These are phyloP conservation scores for Pipa parva DNA, from an alignment of 2,113 vertebrate genomes.

Conservation along the genomic window DNA sequence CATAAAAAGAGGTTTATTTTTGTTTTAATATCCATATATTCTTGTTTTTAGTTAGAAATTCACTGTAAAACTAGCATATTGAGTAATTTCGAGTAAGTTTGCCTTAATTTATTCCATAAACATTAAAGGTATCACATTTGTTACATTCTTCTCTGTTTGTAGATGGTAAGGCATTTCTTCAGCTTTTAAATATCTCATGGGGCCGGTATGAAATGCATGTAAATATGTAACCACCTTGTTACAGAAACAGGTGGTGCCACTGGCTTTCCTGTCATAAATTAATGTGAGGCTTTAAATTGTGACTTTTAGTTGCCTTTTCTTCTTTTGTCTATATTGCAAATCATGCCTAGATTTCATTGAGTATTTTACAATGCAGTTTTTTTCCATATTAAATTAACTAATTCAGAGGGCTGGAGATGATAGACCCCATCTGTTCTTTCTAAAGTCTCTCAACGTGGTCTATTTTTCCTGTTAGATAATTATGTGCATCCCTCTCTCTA, in stretches of 20 bases:
- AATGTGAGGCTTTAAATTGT: neutral
- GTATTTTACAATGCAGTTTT: neutral
- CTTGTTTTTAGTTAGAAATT: neutral
- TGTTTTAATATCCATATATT: too few relatives aligned
- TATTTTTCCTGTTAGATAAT: slow-evolving; percentile 3
- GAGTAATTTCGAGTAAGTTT: too few relatives aligned
- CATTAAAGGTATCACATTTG: too few relatives aligned
- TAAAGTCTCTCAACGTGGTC: neutral
- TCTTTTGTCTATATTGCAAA: neutral
- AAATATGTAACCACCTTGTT: neutral
- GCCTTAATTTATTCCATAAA: too few relatives aligned
- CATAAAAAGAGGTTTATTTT: too few relatives aligned
- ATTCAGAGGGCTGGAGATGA: too few relatives aligned
- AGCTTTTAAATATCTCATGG: neutral
- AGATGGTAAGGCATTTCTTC: neutral
- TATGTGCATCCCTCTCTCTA: neutral
- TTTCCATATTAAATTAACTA: too few relatives aligned
- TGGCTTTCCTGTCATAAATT: neutral
- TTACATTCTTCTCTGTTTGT: too few relatives aligned
- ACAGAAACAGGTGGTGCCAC: neutral
- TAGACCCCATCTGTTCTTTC: neutral
- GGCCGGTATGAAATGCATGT: neutral
- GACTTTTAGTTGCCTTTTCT: neutral
- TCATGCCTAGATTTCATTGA: neutral
- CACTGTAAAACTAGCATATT: too few relatives aligned